Conservation (phyloP, 2,797 vertebrate species). For the Agapornis canus region DNA sequence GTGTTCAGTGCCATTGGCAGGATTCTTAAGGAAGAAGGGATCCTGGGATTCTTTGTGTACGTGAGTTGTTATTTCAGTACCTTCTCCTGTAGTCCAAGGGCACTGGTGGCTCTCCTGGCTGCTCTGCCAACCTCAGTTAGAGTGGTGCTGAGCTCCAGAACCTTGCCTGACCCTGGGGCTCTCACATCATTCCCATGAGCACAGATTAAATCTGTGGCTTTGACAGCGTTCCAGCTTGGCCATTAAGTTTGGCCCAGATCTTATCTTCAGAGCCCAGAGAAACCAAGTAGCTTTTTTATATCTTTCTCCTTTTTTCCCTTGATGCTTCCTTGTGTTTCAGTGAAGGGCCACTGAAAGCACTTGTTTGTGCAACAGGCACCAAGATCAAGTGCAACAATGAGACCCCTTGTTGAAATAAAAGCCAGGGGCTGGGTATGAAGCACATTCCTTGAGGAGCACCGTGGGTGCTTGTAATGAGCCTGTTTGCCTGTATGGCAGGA, state of each 20-base stretch:
- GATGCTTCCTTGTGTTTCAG: background rate
- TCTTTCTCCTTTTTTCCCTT: background rate
- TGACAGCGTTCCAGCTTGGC: background rate
- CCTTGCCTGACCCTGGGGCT: background rate
- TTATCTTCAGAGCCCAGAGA: background rate
- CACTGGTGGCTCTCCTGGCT: background rate
- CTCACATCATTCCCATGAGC: background rate
- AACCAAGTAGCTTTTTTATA: background rate
- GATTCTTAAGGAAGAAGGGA: constrained; percentile 88
- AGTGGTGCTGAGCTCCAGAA: background rate
- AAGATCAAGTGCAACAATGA: background rate
- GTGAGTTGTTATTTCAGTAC: constrained; percentile 63
- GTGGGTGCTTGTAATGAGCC: background rate
- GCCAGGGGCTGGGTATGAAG: background rate
- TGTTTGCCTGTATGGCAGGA: background rate
- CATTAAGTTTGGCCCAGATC: background rate
- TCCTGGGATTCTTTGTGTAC: constrained; percentile 88
- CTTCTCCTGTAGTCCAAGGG: background rate
- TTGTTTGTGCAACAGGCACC: constrained; percentile 17
- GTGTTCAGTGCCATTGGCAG: constrained; percentile 82
- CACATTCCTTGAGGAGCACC: background rate
- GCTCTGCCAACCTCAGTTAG: background rate
- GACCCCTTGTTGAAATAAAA: constrained; percentile 22
- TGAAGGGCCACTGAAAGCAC: background rate
- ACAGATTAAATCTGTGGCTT: background rate